Evolutionary conservation across 2,888 invertebrate genomes (phyloP).

Genomic region (Tortricodes alternella): DNA sequence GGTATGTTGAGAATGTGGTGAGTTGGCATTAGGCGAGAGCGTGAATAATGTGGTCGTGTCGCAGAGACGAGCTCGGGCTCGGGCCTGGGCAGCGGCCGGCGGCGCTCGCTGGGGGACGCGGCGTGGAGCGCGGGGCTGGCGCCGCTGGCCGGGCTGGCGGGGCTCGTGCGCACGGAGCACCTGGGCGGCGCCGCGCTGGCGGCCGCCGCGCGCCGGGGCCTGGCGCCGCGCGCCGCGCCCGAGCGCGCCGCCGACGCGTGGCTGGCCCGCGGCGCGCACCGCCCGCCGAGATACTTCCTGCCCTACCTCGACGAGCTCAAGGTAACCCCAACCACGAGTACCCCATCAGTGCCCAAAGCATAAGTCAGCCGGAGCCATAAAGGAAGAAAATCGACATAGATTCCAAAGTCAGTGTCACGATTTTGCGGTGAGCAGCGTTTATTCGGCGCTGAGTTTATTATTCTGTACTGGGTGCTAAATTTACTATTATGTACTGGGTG

Average conservation of each 20-base stretch:
- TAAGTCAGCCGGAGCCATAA: too few species aligned
- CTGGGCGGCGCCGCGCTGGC: conserved; percentile 67
- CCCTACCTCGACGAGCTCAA: conserved; percentile 98
- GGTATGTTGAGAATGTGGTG: too few species aligned
- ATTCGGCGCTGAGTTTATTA: too few species aligned
- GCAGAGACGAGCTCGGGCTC: too few species aligned
- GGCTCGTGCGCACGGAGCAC: conserved; percentile 94
- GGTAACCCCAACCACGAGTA: conserved; percentile 79
- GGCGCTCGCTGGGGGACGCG: conserved; percentile 93
- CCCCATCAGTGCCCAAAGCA: too few species aligned
- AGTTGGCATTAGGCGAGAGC: too few species aligned
- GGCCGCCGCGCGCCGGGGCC: conserved; percentile 11
- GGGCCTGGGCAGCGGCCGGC: conserved; percentile 94
- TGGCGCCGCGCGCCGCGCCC: conserved; percentile 4
- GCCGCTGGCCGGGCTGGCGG: conserved; percentile 91
- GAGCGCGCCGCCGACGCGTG: conserved; percentile 91
- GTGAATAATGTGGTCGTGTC: too few species aligned
- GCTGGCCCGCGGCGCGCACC: conserved; percentile 90
- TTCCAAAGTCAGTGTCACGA: too few species aligned
- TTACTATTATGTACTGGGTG: too few species aligned
- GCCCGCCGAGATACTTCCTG: conserved; percentile 95
- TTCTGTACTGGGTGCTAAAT: too few species aligned
- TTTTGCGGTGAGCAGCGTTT: too few species aligned
- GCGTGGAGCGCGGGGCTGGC: conserved; percentile 86
- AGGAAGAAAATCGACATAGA: too few species aligned